These are phyloP conservation scores for Pristionchus arcanus DNA, from an alignment of 2,888 invertebrate species.

Conservation along the genomic window DNA sequence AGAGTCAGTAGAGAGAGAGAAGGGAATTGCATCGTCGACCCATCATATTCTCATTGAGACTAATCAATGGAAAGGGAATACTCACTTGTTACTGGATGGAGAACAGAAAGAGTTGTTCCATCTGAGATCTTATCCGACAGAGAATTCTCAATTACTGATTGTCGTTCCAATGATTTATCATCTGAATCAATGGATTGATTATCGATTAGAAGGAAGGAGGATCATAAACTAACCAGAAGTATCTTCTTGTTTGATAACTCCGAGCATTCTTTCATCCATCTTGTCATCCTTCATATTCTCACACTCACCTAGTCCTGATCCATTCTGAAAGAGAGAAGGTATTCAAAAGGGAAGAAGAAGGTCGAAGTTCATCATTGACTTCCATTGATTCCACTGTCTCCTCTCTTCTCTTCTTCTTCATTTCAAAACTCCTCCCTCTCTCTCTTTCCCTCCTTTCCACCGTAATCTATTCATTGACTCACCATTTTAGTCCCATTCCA, in stretches of 20 bases:
- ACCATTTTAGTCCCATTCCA: constrained; percentile 38
- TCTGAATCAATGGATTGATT: not conserved
- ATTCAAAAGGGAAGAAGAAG: not conserved
- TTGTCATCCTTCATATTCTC: constrained; percentile 32
- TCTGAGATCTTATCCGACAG: constrained; percentile 15
- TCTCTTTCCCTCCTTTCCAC: not conserved
- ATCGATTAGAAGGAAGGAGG: not conserved
- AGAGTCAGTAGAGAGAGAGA: not conserved
- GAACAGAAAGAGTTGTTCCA: constrained; percentile 47
- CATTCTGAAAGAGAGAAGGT: not conserved
- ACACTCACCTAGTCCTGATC: not conserved
- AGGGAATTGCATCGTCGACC: not conserved
- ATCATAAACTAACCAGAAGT: not conserved
- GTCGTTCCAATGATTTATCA: constrained; percentile 37
- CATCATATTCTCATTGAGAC: not conserved
- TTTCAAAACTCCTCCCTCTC: constrained; percentile 47
- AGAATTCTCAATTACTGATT: constrained; percentile 48
- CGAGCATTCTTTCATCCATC: not conserved
- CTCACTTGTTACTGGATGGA: constrained; percentile 50
- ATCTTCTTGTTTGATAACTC: constrained; percentile 28
- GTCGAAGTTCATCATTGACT: not conserved
- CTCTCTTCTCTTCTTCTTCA: not conserved
- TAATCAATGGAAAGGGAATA: not conserved
- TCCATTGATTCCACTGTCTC: constrained; percentile 1
- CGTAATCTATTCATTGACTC: constrained; percentile 35